phyloP scores from a whole-genome alignment of 92 coral and sea anemone species.

The Phenganax marumi region DNA sequence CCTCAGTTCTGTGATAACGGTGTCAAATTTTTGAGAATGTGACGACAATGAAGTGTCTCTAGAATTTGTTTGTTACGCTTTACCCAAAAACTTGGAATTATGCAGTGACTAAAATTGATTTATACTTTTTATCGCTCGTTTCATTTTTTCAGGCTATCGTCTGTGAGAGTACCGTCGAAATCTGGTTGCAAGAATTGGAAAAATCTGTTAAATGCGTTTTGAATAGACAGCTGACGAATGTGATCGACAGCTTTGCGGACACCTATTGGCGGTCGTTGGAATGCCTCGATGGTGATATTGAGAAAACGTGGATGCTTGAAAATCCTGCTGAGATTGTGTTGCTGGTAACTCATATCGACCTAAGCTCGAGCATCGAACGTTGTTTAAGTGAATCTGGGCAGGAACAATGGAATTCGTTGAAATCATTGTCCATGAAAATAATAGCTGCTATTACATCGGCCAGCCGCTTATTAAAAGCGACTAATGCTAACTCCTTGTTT shows the following conservation, averaged over 20 bases:
- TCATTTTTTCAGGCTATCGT: slow-evolving; percentile 62
- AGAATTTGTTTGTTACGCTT: too few species aligned
- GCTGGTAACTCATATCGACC: slow-evolving; percentile 76
- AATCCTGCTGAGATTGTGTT: slow-evolving; percentile 58
- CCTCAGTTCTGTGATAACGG: too few species aligned
- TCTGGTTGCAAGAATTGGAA: slow-evolving; percentile 71
- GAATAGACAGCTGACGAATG: slow-evolving; percentile 64
- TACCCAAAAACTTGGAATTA: too few species aligned
- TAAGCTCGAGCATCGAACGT: slow-evolving; percentile 66
- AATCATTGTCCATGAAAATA: slow-evolving; percentile 61
- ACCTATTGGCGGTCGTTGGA: slow-evolving; percentile 18
- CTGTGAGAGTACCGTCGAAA: slow-evolving; percentile 92
- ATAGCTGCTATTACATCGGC: slow-evolving; percentile 62
- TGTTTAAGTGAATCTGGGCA: slow-evolving; percentile 22
- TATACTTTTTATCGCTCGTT: not conserved
- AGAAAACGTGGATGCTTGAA: slow-evolving; percentile 43
- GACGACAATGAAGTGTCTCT: too few species aligned
- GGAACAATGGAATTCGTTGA: slow-evolving; percentile 63
- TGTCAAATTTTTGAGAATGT: too few species aligned
- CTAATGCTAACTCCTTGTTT: slow-evolving; percentile 61
- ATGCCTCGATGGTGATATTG: slow-evolving; percentile 2
- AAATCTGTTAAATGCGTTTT: slow-evolving; percentile 67
- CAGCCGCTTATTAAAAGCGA: slow-evolving; percentile 67
- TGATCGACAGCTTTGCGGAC: slow-evolving; percentile 41
- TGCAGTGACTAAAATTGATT: too few species aligned